Evolutionary conservation across 2,888 invertebrate genomes (phyloP), one percentile per base, ranked within the genome.

Genomic region (Hydrotaea diabolus): DNA sequence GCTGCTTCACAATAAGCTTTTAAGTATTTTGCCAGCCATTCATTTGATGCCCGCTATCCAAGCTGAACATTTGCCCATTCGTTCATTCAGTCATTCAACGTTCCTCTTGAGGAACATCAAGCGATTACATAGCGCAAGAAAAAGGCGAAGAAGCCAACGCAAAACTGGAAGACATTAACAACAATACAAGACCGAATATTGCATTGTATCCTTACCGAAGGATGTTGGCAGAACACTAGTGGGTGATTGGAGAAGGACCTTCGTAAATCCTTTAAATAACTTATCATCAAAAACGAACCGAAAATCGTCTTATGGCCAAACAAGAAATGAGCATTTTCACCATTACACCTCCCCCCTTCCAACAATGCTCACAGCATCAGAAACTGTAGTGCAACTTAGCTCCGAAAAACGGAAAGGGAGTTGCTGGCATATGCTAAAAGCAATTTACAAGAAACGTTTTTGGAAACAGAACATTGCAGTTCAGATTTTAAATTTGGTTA

Each of bases 251-350:
- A 77, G 66, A 36, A 69, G n/a, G 39, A 55, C 59, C 21, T 21
- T 69, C 9, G 36, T 72, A 85, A 85, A 79, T 82, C 77, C 82
- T 82, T 83, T 82, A 86, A 86, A 86, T 81, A 85, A 86, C 81
- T 85, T 85, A 80, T 85, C 82, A 82, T 64, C 74, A 78, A 82
- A 80, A 78, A 78, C 66, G 75, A 79, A 81, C 62, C 71, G 77
- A 76, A 83, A 79, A 74, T 80, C 77, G 69, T 79, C 74, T 74
- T 79, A 77, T 79, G 82, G 77, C 77, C 74, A 74, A 77, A 46
- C 83, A 73, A 36, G 73, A 82, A 85, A 80, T 80, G 78, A 85
- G 43, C 78, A 64, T 79, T 83, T 85, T 36, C 72, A 55, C 57
- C 73, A 49, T 55, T 82, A 39, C 66, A 66, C 72, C 31, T 76